Conservation (phyloP, 2,797 vertebrate species). For the Phyllotis vaccarum region DNA sequence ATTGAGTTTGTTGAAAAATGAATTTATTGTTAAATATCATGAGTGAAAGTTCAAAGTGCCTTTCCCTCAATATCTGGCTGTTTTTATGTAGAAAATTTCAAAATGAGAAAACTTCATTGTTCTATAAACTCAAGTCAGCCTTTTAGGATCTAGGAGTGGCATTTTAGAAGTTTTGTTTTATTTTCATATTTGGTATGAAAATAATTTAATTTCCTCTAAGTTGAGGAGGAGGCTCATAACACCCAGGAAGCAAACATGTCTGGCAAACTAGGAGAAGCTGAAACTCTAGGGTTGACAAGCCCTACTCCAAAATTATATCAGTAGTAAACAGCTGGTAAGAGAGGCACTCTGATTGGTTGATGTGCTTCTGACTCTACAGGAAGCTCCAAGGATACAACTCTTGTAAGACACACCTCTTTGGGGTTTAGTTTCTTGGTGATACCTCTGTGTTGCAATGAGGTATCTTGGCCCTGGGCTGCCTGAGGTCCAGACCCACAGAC, state of each 20-base stretch:
- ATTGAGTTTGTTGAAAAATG: neutral
- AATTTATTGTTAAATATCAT: neutral
- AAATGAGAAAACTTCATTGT: neutral
- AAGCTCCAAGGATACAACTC: neutral
- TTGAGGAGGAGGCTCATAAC: neutral
- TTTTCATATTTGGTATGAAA: neutral
- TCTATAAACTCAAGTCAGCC: neutral
- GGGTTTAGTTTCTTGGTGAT: neutral
- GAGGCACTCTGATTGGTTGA: neutral
- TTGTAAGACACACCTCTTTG: neutral
- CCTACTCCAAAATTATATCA: too few relatives aligned
- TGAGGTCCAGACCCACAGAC: too few relatives aligned
- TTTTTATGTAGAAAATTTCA: neutral
- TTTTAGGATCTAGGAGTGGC: neutral
- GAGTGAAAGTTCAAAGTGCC: neutral
- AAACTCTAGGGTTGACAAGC: neutral
- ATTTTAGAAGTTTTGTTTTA: neutral
- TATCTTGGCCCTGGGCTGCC: too few relatives aligned
- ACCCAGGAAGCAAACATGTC: neutral
- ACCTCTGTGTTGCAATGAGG: too few relatives aligned
- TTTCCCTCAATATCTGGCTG: neutral
- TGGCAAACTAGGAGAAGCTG: neutral
- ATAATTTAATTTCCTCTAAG: neutral
- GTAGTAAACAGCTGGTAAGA: neutral
- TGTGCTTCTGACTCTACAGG: accelerated